phyloP scores from a whole-genome alignment of 1,140 invertebrate species.

The Probaryconus sp. region DNA sequence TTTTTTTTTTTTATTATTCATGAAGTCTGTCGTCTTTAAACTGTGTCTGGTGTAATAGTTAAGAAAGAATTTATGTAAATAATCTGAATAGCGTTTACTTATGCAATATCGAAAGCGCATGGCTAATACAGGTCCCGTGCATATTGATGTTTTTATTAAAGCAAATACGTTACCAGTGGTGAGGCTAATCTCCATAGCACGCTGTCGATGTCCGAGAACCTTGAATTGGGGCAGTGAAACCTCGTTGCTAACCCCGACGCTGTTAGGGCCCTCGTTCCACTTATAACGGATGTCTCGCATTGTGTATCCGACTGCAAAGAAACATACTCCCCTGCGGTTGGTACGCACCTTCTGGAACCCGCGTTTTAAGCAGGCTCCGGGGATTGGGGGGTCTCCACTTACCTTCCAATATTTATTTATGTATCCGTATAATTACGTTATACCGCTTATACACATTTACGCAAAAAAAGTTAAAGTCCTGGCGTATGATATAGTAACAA shows the following conservation, averaged over 20 bases:
- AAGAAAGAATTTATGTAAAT: slow-evolving; percentile 14
- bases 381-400: slow-evolving; percentile 79
- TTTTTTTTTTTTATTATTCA: too few relatives aligned
- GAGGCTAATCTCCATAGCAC: slow-evolving; percentile 93
- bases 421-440: slow-evolving; percentile 19
- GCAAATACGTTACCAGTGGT: slow-evolving; percentile 88
- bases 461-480: not conserved
- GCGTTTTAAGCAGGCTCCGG: slow-evolving; percentile 64
- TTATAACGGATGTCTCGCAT: slow-evolving; percentile 98
- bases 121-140: slow-evolving; percentile 50
- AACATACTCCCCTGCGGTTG: slow-evolving; percentile 83
- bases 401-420: slow-evolving; percentile 65
- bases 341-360: slow-evolving; percentile 82
- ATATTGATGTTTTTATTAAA: slow-evolving; percentile 53
- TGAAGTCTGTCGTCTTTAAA: too few relatives aligned
- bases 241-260: slow-evolving; percentile 94
- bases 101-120: slow-evolving; percentile 52
- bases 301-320: slow-evolving; percentile 95
- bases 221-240: slow-evolving; percentile 97
- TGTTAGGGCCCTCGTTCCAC: slow-evolving; percentile 95
- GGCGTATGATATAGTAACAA: too few relatives aligned
- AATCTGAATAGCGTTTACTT: slow-evolving; percentile 36
- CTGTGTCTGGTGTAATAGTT: too few relatives aligned
- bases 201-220: slow-evolving; percentile 92
- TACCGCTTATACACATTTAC: not conserved